Evolutionary conservation across 1,140 invertebrate species (phyloP).

Genomic region (Cepaea nemoralis): DNA sequence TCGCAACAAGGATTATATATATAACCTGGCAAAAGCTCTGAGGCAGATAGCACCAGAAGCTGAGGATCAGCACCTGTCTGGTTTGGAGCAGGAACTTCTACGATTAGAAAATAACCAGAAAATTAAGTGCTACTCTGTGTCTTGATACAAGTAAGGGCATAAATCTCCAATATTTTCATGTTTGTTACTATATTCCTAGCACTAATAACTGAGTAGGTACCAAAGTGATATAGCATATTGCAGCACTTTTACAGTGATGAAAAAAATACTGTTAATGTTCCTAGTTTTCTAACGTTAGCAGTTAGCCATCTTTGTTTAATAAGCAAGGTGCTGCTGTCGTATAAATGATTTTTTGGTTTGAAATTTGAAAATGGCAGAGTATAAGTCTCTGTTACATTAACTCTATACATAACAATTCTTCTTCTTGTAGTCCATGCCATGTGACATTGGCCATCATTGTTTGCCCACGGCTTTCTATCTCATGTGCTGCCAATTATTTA

Average conservation of each 20-base stretch:
- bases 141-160: slow-evolving; percentile 4
- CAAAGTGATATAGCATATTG: background rate
- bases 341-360: too few relatives aligned
- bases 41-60: slow-evolving; percentile 80
- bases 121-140: background rate
- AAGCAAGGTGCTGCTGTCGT: too few relatives aligned
- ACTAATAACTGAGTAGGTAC: background rate
- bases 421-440: too few relatives aligned
- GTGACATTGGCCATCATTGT: too few relatives aligned
- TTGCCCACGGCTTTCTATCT: too few relatives aligned
- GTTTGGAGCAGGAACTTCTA: slow-evolving; percentile 76
- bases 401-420: too few relatives aligned
- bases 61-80: slow-evolving; percentile 79
- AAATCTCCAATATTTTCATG: background rate
- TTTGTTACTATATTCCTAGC: background rate
- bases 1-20: slow-evolving; percentile 88
- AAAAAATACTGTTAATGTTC: background rate
- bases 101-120: slow-evolving; percentile 26
- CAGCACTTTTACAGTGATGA: background rate
- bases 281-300: background rate
- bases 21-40: slow-evolving; percentile 86
- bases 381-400: too few relatives aligned
- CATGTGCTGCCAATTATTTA: too few relatives aligned
- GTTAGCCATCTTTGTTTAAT: too few relatives aligned
- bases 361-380: too few relatives aligned